Base-by-base conservation (phyloP, 2,113 vertebrate species). In the Symphodus melops region DNA sequence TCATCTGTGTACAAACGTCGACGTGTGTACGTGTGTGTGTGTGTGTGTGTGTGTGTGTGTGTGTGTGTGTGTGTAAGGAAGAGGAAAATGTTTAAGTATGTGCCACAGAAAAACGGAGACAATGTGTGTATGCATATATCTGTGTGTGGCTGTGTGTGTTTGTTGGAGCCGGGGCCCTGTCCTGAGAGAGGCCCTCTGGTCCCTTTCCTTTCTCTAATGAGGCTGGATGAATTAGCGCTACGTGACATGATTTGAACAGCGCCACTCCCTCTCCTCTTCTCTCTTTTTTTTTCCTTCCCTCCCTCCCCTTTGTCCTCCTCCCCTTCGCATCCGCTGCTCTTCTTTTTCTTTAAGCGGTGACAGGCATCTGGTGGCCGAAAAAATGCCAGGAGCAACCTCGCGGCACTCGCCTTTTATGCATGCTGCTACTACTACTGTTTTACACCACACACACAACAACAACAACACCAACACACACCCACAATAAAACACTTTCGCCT, bases 171-270 rank as follows among this genome's bases (percentile, higher is more conserved):
- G 0, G 42, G 86, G 85, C 86, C 89, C 86, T 86, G 81, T 89
- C 89, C 90, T 91, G 56, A 77, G 90, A 91, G 88, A 90, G 88
- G 82, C 80, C 92, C 89, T 75, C 75, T 84, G 85, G 93, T 96
- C 95, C 96, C 96, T 96, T 94, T 94, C 96, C 87, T 95, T 92
- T 92, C 95, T 98, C 96, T 99, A 99, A 99, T 99, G 97, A 99
- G 97, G 96, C 95, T 96, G 96, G 96, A 97, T 98, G 96, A 99
- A 99, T 99, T 98, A 97, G 96, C 95, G 93, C 95, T 96, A 97
- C 96, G 96, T 96, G 96, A 98, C 96, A 97, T 92, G 96, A 96
- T 96, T 98, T 96, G 95, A 97, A 93, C 95, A 96, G 94, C 82
- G 89, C 92, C 94, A 90, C 82, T 88, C 88, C 79, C 87, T 81